Evolutionary conservation across 2,797 vertebrate species (phyloP), one percentile per base, ranked within the genome.

Genomic region (Steatocranus sp.): DNA sequence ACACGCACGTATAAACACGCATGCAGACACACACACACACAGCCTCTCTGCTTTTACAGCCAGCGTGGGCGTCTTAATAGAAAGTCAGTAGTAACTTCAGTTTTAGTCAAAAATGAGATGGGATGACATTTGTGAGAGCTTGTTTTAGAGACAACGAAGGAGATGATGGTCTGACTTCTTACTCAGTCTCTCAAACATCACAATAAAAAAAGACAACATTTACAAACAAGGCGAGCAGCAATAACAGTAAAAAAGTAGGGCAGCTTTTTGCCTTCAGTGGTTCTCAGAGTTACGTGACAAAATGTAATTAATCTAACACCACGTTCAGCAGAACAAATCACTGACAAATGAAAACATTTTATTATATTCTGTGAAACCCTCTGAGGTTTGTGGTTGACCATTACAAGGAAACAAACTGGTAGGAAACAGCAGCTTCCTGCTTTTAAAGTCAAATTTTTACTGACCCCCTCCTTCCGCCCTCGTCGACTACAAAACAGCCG

Each of bases 51-150:
- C 66, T 81, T 49, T 48, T 63, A 74, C 36, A 73, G 81, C 48
- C 54, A 53, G 77, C 6, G 66, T 78, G 76, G 85, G 77, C 38
- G 53, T 58, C 58, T 82, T 81, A 61, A 32, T 7, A 32, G 34
- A 79, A 54, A 83, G 51, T 85, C 84, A 63, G 73, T 25, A 87
- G 34, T 25, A 81, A 86, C 73, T 83, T 82, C 34, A 79, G 20
- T 10, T 83, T 75, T 43, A 12, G 43, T 74, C 25, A 41, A 46
- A 75, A 82, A 54, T 30, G 2, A 8, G 36, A 83, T 7, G 23
- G n/a, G 63, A 43, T 70, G 38, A 25, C 63, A 11, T 75, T 77
- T 18, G 27, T 76, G 5, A 9, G 76, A 75, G 73, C 43, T 84
- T 11, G 6, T 23, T 54, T 48, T 20, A 48, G 8, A 82, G 27